Percentiles rank a stretch among this genome's conserved stretches.
These are phyloP conservation scores for Ammodytes dubius DNA, from an alignment of 2,113 vertebrate genomes.

Conservation along the genomic window DNA sequence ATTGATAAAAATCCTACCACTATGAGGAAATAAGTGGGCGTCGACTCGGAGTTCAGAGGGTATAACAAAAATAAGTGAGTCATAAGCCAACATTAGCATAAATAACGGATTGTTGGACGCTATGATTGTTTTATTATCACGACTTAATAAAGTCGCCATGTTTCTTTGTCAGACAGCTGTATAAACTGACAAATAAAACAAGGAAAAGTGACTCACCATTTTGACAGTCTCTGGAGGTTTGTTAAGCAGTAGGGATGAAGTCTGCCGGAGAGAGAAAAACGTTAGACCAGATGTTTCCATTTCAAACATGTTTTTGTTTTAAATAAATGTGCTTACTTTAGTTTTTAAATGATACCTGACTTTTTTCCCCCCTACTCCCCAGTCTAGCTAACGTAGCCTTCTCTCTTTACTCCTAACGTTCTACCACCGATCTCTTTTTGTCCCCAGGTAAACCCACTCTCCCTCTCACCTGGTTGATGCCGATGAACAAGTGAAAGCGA, in stretches of 20 bases:
- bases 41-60: constrained; percentile 37
- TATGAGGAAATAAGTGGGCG: constrained; percentile 61
- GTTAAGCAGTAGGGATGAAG: not conserved
- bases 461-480: constrained; percentile 32
- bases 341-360: not conserved
- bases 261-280: constrained; percentile 39
- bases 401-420: no score
- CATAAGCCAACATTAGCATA: constrained; percentile 66
- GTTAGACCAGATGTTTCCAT: not conserved
- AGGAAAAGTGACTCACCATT: constrained; percentile 74
- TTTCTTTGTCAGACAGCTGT: not conserved
- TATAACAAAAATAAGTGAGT: constrained; percentile 28
- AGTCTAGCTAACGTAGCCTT: no score
- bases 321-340: not conserved
- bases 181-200: not conserved
- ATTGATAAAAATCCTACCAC: not conserved
- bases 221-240: constrained; percentile 31
- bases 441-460: constrained; percentile 21
- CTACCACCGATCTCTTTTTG: not conserved
- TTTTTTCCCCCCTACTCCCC: not conserved
- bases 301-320: not conserved
- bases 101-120: constrained; percentile 57
- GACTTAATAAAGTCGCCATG: not conserved
- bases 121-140: no score
- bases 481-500: not conserved